These are phyloP conservation scores for Aleadryas rufinucha DNA, from an alignment of 2,113 vertebrate genomes.

Conservation along the genomic window DNA sequence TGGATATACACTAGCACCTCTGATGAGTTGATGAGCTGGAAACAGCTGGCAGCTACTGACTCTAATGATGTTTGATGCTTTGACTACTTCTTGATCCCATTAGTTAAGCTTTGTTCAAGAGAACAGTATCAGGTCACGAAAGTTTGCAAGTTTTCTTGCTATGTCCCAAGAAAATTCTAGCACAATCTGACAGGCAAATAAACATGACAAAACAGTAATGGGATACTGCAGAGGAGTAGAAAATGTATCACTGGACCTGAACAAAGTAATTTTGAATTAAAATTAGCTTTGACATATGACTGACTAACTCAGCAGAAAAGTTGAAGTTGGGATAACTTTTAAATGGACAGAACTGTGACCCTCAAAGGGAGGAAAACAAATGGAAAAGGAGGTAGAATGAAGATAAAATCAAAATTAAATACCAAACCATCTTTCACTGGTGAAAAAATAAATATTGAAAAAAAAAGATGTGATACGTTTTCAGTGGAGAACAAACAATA, in stretches of 20 bases:
- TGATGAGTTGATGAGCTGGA: not conserved
- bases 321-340: not conserved
- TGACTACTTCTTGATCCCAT: not conserved
- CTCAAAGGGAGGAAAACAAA: not conserved
- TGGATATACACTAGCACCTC: not conserved
- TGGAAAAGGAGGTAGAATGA: not conserved
- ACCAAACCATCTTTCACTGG: not conserved
- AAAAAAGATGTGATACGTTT: not conserved
- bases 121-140: not conserved
- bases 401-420: not conserved
- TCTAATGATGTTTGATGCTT: not conserved
- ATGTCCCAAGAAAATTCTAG: not conserved
- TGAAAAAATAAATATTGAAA: not conserved
- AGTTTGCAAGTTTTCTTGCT: too few species aligned
- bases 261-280: not conserved
- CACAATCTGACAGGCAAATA: not conserved
- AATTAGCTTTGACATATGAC: not conserved
- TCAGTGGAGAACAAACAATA: not conserved
- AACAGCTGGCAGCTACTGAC: not conserved
- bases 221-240: not conserved
- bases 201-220: not conserved
- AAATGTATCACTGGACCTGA: not conserved
- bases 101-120: not conserved
- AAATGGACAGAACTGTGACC: not conserved
- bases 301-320: not conserved